These are phyloP conservation scores for Xestobium rufovillosum DNA, from an alignment of 2,888 invertebrate species.

Conservation along the genomic window DNA sequence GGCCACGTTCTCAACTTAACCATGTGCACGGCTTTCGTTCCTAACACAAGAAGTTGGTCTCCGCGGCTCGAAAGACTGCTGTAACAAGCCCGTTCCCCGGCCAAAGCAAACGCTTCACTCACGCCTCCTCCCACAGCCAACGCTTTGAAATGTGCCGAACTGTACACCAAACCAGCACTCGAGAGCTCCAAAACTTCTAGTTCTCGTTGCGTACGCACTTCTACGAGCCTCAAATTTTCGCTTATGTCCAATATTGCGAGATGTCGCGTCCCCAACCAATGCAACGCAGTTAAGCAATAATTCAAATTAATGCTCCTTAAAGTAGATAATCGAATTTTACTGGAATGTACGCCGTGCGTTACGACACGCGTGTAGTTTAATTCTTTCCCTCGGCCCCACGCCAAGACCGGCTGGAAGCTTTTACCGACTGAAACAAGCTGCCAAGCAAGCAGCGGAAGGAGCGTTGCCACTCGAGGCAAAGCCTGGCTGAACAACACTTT, in stretches of 20 bases:
- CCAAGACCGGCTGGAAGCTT: constrained; percentile 69
- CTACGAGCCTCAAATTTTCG: constrained; percentile 81
- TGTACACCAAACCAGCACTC: constrained; percentile 74
- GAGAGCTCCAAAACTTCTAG: constrained; percentile 76
- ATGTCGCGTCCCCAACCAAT: constrained; percentile 78
- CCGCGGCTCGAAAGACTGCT: constrained; percentile 62
- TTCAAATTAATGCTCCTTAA: constrained; percentile 63
- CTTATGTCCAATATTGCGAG: constrained; percentile 77
- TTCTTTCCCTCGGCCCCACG: constrained; percentile 77
- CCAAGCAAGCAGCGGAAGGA: constrained; percentile 89
- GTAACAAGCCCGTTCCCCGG: constrained; percentile 67
- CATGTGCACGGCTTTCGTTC: constrained; percentile 54
- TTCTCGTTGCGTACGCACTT: constrained; percentile 82
- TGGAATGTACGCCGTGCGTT: constrained; percentile 46
- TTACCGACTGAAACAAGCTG: constrained; percentile 80
- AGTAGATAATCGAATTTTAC: constrained; percentile 49
- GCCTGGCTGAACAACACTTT: constrained; percentile 72
- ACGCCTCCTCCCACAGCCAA: constrained; percentile 94
- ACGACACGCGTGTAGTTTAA: constrained; percentile 79
- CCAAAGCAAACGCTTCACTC: constrained; percentile 67
- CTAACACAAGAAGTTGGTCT: constrained; percentile 62
- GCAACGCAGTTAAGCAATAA: constrained; percentile 66
- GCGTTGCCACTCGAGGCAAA: constrained; percentile 61
- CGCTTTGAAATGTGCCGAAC: constrained; percentile 82
- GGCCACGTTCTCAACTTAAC: constrained; percentile 59